Evolutionary conservation across 2,888 invertebrate genomes (phyloP).

Genomic region (Volucella inanis): DNA sequence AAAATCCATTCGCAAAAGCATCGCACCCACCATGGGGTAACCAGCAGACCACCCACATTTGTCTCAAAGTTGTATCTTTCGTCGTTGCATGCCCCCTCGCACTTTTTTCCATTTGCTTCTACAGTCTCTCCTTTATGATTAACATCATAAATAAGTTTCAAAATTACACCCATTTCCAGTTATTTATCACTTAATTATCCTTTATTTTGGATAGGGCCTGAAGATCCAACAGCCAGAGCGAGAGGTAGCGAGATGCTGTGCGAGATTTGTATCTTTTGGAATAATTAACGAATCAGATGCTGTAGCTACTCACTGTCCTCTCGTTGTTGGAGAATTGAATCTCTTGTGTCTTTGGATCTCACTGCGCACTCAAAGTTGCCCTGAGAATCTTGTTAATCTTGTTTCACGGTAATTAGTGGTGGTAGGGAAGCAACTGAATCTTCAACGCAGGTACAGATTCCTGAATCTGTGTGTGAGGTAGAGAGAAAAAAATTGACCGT

Average conservation of each 20-base stretch:
- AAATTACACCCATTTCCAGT: constrained; percentile 74
- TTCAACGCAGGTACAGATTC: not conserved
- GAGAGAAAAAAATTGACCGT: not conserved
- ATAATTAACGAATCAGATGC: constrained; percentile 65
- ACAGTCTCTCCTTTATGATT: constrained; percentile 60
- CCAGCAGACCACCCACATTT: constrained; percentile 66
- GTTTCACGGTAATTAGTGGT: constrained; percentile 74
- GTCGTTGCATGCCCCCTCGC: not conserved
- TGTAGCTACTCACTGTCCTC: constrained; percentile 6
- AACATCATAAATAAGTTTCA: constrained; percentile 74
- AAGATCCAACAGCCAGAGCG: not conserved
- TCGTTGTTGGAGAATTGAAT: not conserved
- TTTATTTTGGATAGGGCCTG: constrained; percentile 53
- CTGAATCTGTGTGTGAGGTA: constrained; percentile 47
- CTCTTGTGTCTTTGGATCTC: constrained; percentile 13
- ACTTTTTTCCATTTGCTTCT: not conserved
- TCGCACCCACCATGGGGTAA: constrained; percentile 46
- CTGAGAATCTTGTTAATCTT: constrained; percentile 73
- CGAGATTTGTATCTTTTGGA: constrained; percentile 56
- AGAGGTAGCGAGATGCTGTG: constrained; percentile 12
- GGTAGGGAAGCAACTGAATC: constrained; percentile 28
- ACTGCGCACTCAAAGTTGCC: constrained; percentile 41
- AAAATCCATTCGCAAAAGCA: constrained; percentile 29
- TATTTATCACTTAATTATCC: constrained; percentile 75
- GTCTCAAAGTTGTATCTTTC: constrained; percentile 19